Conservation (phyloP, 2,888 invertebrate species). For the Mythimna loreyi region DNA sequence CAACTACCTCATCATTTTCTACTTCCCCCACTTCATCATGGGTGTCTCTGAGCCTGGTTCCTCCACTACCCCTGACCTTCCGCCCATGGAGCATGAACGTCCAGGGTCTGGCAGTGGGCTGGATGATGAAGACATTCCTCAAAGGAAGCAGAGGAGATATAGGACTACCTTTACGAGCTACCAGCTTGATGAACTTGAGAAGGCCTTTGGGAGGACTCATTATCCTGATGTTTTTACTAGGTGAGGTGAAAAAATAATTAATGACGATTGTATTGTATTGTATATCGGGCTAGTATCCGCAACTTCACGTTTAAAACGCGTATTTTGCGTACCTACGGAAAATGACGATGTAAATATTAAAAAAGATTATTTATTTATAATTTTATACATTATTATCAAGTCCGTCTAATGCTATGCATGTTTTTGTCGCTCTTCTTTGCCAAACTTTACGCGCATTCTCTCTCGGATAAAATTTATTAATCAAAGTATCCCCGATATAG, state of each 20-base stretch:
- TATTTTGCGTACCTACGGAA: too few relatives aligned
- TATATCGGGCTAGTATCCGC: too few relatives aligned
- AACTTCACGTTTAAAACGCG: too few relatives aligned
- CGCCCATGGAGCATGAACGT: slow-evolving; percentile 79
- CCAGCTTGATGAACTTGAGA: slow-evolving; percentile 98
- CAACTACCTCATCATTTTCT: slow-evolving; percentile 44
- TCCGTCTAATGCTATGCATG: not conserved
- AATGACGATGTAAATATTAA: not conserved
- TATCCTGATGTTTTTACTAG: slow-evolving; percentile 99
- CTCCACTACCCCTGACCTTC: slow-evolving; percentile 80
- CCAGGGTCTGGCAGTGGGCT: slow-evolving; percentile 85
- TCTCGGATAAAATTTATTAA: not conserved
- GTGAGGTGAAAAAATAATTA: slow-evolving; percentile 85
- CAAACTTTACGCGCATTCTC: not conserved
- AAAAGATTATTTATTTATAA: too few relatives aligned
- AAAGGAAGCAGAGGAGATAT: slow-evolving; percentile 97
- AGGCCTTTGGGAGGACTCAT: slow-evolving; percentile 99
- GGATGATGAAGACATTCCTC: slow-evolving; percentile 95
- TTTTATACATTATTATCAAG: not conserved
- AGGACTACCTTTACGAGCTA: slow-evolving; percentile 98
- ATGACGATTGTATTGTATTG: too few relatives aligned
- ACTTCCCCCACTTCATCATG: slow-evolving; percentile 71
- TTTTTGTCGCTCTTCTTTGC: not conserved
- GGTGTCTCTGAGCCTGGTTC: slow-evolving; percentile 86
- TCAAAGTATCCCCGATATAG: slow-evolving; percentile 18